phyloP scores from a whole-genome alignment of 1,140 invertebrate genomes.

The Drosophila parabipectinata region DNA sequence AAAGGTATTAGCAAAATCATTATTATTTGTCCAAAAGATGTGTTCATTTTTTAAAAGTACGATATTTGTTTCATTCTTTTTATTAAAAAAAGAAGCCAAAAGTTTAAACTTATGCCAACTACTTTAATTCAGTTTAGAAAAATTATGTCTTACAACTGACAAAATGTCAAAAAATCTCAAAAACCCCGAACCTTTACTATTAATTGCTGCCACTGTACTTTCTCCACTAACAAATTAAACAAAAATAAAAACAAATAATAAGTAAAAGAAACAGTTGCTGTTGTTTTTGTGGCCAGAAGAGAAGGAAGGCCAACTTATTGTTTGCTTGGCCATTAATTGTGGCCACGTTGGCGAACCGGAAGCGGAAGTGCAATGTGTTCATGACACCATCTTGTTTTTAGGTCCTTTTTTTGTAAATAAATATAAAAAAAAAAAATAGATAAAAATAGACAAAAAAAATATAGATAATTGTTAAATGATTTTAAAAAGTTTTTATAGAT shows the following conservation, averaged over 20 bases:
- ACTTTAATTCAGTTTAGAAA: too few species aligned
- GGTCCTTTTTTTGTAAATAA: too few species aligned
- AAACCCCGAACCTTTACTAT: too few species aligned
- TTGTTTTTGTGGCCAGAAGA: constrained; percentile 15
- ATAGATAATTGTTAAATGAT: background rate
- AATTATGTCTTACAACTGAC: too few species aligned
- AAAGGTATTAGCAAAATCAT: too few species aligned
- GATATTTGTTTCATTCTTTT: too few species aligned
- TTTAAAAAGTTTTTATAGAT: background rate
- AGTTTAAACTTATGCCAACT: too few species aligned
- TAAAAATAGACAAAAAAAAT: constrained; percentile 10
- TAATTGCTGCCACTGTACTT: constrained; percentile 10
- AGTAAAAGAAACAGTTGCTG: constrained; percentile 13
- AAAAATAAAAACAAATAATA: constrained; percentile 22
- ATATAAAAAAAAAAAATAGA: too few species aligned
- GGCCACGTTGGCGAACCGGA: constrained; percentile 46
- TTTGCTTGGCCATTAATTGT: constrained; percentile 55
- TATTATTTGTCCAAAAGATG: too few species aligned
- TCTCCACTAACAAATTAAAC: constrained; percentile 27
- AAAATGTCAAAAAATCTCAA: too few species aligned
- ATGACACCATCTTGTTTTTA: constrained; percentile 51
- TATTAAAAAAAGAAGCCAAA: too few species aligned
- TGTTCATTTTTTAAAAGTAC: too few species aligned
- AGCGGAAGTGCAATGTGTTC: constrained; percentile 75
- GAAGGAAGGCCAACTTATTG: constrained; percentile 49